Percentiles rank a stretch among this genome's conserved stretches.
Conservation (phyloP, 1,140 invertebrate genomes). For the Manduca sexta region DNA sequence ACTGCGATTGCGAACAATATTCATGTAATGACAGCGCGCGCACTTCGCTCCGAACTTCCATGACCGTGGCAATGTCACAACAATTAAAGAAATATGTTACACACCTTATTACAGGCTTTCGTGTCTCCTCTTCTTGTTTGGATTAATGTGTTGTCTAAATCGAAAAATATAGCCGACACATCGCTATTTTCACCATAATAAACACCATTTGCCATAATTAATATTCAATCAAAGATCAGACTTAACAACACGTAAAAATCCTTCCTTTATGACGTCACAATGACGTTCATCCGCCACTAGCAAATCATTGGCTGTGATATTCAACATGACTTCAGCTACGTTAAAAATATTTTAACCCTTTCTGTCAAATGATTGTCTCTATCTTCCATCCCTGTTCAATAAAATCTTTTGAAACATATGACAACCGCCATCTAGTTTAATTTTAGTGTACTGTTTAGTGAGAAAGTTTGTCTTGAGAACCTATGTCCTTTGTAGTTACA, state of each 20-base stretch:
- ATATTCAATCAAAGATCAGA: conserved; percentile 3
- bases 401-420: too few relatives aligned
- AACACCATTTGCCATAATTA: conserved; percentile 51
- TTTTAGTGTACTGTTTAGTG: too few relatives aligned
- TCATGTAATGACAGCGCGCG: conserved; percentile 57
- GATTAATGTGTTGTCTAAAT: conserved; percentile 91
- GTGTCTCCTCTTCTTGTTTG: conserved; percentile 86
- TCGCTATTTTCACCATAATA: conserved; percentile 57
- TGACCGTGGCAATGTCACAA: conserved; percentile 69
- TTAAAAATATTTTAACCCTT: too few relatives aligned
- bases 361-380: too few relatives aligned
- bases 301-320: conserved; percentile 6
- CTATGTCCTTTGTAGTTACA: too few relatives aligned
- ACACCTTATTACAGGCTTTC: conserved; percentile 85
- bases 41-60: conserved; percentile 49
- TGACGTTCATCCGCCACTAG: conserved; percentile 5
- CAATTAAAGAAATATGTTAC: conserved; percentile 38
- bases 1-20: conserved; percentile 11
- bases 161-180: conserved; percentile 84
- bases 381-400: too few relatives aligned
- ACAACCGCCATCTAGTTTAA: too few relatives aligned
- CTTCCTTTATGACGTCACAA: conserved; percentile 16
- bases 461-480: too few relatives aligned
- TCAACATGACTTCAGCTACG: too few relatives aligned
- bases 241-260: conserved; percentile 16